Evolutionary conservation across 2,113 vertebrate genomes (phyloP), one percentile per base, ranked within the genome.

Genomic region (Columba janthina): DNA sequence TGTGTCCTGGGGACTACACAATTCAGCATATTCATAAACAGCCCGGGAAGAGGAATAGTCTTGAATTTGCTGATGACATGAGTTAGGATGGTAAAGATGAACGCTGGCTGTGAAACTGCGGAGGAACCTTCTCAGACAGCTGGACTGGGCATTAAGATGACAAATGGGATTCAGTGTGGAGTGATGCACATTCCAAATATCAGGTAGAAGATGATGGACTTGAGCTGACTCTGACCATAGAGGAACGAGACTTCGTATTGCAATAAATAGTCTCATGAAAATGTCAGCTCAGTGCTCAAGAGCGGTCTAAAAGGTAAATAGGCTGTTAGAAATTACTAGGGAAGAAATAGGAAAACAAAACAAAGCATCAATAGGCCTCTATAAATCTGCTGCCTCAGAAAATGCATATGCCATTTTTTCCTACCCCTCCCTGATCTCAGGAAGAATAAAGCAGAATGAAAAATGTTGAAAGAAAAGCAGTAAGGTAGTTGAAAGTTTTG

Each of bases 241-340:
- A 92, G 89, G 89, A 95, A 65, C 93, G 89, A 90, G 93, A 69
- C 93, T 95, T 93, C 89, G 75, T 65, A 78, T 24, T 74, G 61
- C 84, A 93, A 91, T 95, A 94, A 96, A 96, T 69, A 95, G 80
- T 78, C 83, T 72, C 84, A 87, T 95, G 93, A 97, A 96, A 96
- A 97, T 44, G 89, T 94, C 95, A 95, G 57, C 80, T 79, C 84
- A 40, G 90, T 75, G 93, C 91, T 97, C 83, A 66, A 67, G 94
- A 90, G 91, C 81, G 76, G 90, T 90, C 95, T 92, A 87, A 92
- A 97, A 95, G 93, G 93, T 96, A 96, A 97, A 95, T 92, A 94
- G 93, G 86, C 94, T 95, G 91, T 96, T 97, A 96, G 91, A 72
- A 81, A 94, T 89, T 89, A 85, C 91, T 89, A 9, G 54, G 93